A percentile compares a stretch with the other conserved stretches of the same genome.
These are phyloP conservation scores for Meliscaeva auricollis DNA, from an alignment of 2,888 invertebrate species.

Conservation along the genomic window DNA sequence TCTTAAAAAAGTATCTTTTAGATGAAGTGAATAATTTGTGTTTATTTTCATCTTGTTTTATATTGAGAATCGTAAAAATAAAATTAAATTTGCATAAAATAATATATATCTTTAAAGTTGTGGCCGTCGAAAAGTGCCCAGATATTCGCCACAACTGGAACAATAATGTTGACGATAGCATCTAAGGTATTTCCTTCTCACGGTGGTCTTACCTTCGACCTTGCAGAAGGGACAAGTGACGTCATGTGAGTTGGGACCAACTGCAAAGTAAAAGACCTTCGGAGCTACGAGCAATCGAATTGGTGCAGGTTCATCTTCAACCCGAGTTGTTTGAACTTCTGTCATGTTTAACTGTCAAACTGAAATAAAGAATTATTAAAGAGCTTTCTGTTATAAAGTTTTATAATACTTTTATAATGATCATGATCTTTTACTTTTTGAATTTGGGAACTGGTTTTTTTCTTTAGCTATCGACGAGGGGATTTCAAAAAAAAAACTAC, in stretches of 20 bases:
- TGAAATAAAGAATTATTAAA: background rate
- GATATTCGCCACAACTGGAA: conserved; percentile 82
- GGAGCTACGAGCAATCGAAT: conserved; percentile 1
- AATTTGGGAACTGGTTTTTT: conserved; percentile 34
- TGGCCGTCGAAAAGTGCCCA: conserved; percentile 82
- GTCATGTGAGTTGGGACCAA: conserved; percentile 81
- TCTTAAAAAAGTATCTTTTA: conserved; percentile 21
- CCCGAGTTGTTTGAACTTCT: conserved; percentile 63
- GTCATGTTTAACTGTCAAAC: conserved; percentile 34
- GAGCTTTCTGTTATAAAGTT: conserved; percentile 1
- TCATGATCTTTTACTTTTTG: conserved; percentile 22
- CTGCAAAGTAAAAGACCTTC: conserved; percentile 81
- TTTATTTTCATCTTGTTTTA: conserved; percentile 16
- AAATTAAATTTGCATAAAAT: conserved; percentile 29
- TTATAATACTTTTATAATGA: conserved; percentile 8
- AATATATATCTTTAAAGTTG: conserved; percentile 78
- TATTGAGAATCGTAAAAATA: conserved; percentile 4
- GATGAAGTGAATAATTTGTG: background rate
- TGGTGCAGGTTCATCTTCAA: conserved; percentile 58
- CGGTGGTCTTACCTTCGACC: conserved; percentile 79
- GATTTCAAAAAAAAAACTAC: background rate
- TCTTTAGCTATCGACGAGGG: background rate
- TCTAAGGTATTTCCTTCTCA: conserved; percentile 79
- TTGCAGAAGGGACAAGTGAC: conserved; percentile 82
- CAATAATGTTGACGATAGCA: conserved; percentile 81